Evolutionary conservation across 2,797 vertebrate species (phyloP).

Genomic region (Luscinia luscinia): DNA sequence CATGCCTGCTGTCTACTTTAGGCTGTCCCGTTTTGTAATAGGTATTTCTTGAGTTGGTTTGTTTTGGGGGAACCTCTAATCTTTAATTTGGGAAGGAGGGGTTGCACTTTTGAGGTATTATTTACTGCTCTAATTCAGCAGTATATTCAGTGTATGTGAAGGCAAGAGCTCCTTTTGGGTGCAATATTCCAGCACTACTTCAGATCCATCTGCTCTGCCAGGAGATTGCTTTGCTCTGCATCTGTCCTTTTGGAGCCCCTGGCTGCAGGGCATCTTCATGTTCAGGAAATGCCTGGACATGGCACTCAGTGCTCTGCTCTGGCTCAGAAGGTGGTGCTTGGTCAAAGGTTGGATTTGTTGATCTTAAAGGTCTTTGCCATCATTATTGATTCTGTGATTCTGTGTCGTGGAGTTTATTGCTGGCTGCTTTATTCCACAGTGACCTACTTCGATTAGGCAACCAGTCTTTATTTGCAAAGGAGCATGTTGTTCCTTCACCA

Average conservation of each 20-base stretch:
- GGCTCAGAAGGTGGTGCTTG: not conserved
- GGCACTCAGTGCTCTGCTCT: not conserved
- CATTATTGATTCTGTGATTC: not conserved
- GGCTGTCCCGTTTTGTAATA: not conserved
- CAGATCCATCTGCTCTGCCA: not conserved
- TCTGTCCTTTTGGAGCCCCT: not conserved
- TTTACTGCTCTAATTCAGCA: not conserved
- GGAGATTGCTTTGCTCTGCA: not conserved
- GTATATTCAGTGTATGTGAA: not conserved
- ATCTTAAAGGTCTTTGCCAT: not conserved
- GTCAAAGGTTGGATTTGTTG: not conserved
- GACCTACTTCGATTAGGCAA: constrained; percentile 56
- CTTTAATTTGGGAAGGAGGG: not conserved
- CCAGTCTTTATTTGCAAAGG: not conserved
- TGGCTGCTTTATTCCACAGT: not conserved
- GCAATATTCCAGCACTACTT: not conserved
- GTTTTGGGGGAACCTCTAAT: not conserved
- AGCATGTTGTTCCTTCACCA: not conserved
- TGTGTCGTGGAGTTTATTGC: rapidly evolving
- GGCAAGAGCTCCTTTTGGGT: not conserved
- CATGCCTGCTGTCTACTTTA: not conserved
- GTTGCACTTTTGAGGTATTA: not conserved
- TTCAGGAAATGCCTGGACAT: not conserved
- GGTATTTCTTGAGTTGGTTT: not conserved
- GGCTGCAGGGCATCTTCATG: not conserved